phyloP scores from a whole-genome alignment of 2,888 invertebrate genomes.

The Meloe dianella region DNA sequence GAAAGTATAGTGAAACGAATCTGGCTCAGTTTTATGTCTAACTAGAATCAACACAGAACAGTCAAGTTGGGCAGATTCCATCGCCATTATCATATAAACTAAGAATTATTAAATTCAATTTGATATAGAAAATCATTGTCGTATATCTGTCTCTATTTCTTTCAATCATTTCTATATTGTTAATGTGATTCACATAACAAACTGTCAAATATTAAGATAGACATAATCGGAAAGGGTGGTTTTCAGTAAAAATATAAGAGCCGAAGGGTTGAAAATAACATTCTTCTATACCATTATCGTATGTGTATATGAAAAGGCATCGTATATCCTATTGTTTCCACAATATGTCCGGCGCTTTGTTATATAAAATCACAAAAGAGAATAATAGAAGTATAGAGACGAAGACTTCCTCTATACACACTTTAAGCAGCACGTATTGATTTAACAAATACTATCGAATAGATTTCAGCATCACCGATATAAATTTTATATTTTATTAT shows the following conservation, averaged over 20 bases:
- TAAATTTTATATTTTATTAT: neutral
- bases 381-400: neutral
- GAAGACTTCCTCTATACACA: neutral
- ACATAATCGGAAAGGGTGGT: neutral
- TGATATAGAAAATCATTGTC: too few species aligned
- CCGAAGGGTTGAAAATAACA: neutral
- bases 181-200: neutral
- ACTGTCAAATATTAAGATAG: neutral
- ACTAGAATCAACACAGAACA: too few species aligned
- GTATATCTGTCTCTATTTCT: too few species aligned
- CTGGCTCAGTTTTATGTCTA: too few species aligned
- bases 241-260: neutral
- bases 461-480: neutral
- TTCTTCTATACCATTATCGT: neutral
- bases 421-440: neutral
- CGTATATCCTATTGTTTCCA: slow-evolving; percentile 3
- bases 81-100: too few species aligned
- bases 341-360: slow-evolving; percentile 5
- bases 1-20: too few species aligned
- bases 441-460: neutral
- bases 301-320: neutral
- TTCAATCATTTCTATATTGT: too few species aligned
- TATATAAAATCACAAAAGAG: neutral
- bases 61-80: too few species aligned
- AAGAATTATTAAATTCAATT: too few species aligned